These are phyloP conservation scores for Mimas tiliae DNA, from an alignment of 2,888 invertebrate species.

Conservation along the genomic window DNA sequence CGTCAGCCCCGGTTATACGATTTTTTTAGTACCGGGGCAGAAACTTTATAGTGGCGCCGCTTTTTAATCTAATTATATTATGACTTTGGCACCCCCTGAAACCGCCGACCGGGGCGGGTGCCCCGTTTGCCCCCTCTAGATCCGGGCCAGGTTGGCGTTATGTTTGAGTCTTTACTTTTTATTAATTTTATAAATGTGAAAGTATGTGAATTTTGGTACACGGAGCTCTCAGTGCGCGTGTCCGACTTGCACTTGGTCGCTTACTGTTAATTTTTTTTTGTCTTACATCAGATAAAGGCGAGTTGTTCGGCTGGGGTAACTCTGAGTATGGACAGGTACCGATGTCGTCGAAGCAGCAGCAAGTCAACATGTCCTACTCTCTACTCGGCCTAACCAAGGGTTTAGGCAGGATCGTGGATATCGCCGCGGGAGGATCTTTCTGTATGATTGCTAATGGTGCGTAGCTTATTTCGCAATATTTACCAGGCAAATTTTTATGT, in stretches of 20 bases:
- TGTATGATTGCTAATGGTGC: conserved; percentile 93
- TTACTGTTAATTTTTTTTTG: not conserved
- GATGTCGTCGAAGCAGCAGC: conserved; percentile 82
- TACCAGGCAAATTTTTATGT: not conserved
- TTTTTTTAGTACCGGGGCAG: too few relatives aligned
- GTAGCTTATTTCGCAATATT: conserved; percentile 29
- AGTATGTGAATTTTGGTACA: too few relatives aligned
- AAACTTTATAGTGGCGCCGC: too few relatives aligned
- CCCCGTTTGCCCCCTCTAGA: too few relatives aligned
- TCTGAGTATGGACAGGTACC: conserved; percentile 95
- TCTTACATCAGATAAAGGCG: conserved; percentile 89
- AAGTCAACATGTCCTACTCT: conserved; percentile 89
- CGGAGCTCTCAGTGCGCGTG: too few relatives aligned
- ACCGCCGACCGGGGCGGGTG: too few relatives aligned
- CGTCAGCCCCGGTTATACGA: too few relatives aligned
- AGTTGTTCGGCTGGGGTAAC: conserved; percentile 98
- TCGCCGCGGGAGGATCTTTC: conserved; percentile 94
- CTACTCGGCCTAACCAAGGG: conserved; percentile 85
- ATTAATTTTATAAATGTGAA: too few relatives aligned
- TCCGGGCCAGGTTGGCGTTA: too few relatives aligned
- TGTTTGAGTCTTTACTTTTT: too few relatives aligned
- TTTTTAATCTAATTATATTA: too few relatives aligned
- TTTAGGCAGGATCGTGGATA: conserved; percentile 90
- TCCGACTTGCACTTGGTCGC: not conserved
- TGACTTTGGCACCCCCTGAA: too few relatives aligned